A percentile compares a stretch with the other conserved stretches of the same genome.
These are phyloP conservation scores for Drosophila monieri DNA, from an alignment of 2,888 invertebrate genomes.

Conservation along the genomic window DNA sequence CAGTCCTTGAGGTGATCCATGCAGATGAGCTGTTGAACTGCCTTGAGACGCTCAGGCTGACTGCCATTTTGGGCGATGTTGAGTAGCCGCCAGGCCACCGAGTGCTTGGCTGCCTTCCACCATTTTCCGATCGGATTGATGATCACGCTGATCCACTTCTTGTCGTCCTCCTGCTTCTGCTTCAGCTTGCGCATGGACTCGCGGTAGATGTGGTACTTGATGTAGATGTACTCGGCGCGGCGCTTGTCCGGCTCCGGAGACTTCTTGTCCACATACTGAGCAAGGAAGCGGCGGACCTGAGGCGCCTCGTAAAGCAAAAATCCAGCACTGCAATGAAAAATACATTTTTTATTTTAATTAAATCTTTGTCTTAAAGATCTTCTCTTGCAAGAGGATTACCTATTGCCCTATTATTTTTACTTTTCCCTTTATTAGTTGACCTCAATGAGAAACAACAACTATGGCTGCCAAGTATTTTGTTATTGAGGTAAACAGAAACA, in stretches of 20 bases:
- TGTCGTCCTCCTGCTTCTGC: conserved; percentile 81
- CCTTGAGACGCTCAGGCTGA: conserved; percentile 86
- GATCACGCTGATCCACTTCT: conserved; percentile 84
- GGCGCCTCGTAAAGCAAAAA: conserved; percentile 81
- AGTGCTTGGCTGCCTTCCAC: conserved; percentile 88
- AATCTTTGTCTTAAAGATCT: too few species aligned
- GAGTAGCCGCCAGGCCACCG: conserved; percentile 88
- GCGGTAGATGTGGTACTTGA: conserved; percentile 85
- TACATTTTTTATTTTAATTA: neutral
- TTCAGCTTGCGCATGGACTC: conserved; percentile 83
- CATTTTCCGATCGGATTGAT: conserved; percentile 84
- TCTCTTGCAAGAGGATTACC: neutral
- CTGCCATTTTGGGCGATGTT: conserved; percentile 88
- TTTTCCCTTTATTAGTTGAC: conserved; percentile 20
- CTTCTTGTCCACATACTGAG: conserved; percentile 81
- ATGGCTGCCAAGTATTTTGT: conserved; percentile 61
- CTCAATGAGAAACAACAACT: conserved; percentile 34
- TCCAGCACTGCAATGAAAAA: conserved; percentile 75
- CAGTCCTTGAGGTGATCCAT: conserved; percentile 88
- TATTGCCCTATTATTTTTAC: conserved; percentile 2
- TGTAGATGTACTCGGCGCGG: conserved; percentile 85
- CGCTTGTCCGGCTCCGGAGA: conserved; percentile 71
- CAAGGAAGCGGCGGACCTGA: conserved; percentile 80
- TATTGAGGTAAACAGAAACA: conserved; percentile 57
- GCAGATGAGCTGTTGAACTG: conserved; percentile 87